A percentile compares a stretch with the other conserved stretches of the same genome.
These are phyloP conservation scores for Ptychoptera contaminata DNA, from an alignment of 2,888 invertebrate species.

Conservation along the genomic window DNA sequence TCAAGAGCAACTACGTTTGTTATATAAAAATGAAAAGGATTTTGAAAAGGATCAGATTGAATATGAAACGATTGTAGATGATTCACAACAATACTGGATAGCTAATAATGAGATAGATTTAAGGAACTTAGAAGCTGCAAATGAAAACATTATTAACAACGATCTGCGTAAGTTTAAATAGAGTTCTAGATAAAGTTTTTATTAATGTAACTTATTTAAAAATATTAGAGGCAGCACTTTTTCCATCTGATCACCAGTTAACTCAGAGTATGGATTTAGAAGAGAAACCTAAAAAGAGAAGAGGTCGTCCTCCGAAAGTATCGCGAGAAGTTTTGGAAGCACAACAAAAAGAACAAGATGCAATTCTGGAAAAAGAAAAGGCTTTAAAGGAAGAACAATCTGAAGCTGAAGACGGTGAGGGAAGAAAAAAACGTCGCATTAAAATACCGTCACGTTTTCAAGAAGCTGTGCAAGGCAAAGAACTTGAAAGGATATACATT, in stretches of 20 bases:
- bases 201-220: too few species aligned
- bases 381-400: slow-evolving; percentile 10
- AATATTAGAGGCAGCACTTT: neutral
- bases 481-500: slow-evolving; percentile 53
- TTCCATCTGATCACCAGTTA: slow-evolving; percentile 44
- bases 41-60: neutral
- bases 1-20: slow-evolving; percentile 32
- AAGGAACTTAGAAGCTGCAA: too few species aligned
- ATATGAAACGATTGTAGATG: slow-evolving; percentile 17
- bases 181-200: slow-evolving; percentile 1
- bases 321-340: slow-evolving; percentile 21
- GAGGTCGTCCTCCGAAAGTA: slow-evolving; percentile 51
- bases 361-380: slow-evolving; percentile 11
- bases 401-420: slow-evolving; percentile 20
- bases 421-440: slow-evolving; percentile 42
- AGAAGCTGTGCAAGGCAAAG: slow-evolving; percentile 55
- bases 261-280: slow-evolving; percentile 43
- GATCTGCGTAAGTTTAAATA: too few species aligned
- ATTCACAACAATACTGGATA: slow-evolving; percentile 11
- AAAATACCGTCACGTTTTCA: slow-evolving; percentile 46
- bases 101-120: too few species aligned
- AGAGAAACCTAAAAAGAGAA: slow-evolving; percentile 47
- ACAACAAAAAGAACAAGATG: slow-evolving; percentile 13
- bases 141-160: too few species aligned
- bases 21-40: slow-evolving; percentile 26